These are phyloP conservation scores for Morelia viridis DNA, from an alignment of 2,797 vertebrate species.

Conservation along the genomic window DNA sequence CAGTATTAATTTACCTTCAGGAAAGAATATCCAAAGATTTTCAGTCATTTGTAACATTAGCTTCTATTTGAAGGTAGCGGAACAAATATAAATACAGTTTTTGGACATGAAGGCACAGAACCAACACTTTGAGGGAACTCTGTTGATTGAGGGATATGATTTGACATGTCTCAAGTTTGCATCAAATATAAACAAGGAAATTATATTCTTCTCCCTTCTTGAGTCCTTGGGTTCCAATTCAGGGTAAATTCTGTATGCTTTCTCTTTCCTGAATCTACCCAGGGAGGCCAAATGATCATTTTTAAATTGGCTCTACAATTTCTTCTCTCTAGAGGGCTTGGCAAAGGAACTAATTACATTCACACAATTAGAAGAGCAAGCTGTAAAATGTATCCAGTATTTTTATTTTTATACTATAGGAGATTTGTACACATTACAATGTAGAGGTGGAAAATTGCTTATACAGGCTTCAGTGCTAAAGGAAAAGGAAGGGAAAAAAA, in stretches of 20 bases:
- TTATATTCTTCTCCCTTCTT: not conserved
- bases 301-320: not conserved
- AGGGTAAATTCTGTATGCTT: not conserved
- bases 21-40: no score
- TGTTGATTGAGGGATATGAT: not conserved
- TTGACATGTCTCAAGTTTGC: not conserved
- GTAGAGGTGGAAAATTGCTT: not conserved
- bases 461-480: not conserved
- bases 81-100: not conserved
- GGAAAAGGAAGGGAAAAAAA: not conserved
- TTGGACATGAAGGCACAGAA: not conserved
- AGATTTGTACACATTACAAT: constrained; percentile 18
- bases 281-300: not conserved
- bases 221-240: not conserved
- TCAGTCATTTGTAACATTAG: not conserved
- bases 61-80: not conserved
- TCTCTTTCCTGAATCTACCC: not conserved
- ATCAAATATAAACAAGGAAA: not conserved
- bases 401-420: constrained; percentile 21
- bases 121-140: not conserved
- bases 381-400: not conserved
- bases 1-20: not conserved
- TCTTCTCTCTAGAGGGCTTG: not conserved
- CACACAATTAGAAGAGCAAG: not conserved
- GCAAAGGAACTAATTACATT: not conserved